Evolutionary conservation across 2,888 invertebrate genomes (phyloP).

Genomic region (Luperina testacea): DNA sequence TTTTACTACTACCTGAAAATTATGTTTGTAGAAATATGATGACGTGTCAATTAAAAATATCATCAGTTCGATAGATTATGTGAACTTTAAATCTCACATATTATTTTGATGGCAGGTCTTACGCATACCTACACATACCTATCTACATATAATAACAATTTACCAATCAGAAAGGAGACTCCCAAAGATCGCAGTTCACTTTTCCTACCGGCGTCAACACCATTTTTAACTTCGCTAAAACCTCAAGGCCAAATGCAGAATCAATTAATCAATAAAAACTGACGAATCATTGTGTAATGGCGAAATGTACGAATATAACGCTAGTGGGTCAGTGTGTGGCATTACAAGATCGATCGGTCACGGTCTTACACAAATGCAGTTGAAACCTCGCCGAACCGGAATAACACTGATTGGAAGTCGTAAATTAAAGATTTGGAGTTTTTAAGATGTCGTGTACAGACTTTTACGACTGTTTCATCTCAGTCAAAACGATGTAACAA

Average conservation of each 20-base stretch:
- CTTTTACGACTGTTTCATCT: neutral
- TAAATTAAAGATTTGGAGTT: slow-evolving; percentile 23
- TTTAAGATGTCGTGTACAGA: neutral
- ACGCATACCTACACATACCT: neutral
- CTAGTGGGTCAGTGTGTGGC: slow-evolving; percentile 69
- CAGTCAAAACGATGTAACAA: neutral
- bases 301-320: slow-evolving; percentile 59
- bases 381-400: slow-evolving; percentile 55
- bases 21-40: no score
- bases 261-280: slow-evolving; percentile 31
- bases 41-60: neutral
- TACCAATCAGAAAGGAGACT: neutral
- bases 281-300: slow-evolving; percentile 48
- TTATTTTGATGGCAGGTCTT: neutral
- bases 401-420: slow-evolving; percentile 14
- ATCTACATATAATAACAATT: neutral
- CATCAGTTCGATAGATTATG: no score
- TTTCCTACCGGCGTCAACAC: slow-evolving; percentile 4
- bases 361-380: slow-evolving; percentile 72
- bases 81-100: neutral
- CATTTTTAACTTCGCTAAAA: slow-evolving; percentile 5
- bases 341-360: slow-evolving; percentile 76
- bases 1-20: neutral
- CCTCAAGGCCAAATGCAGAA: slow-evolving; percentile 44
- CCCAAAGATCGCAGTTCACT: neutral